A percentile compares a stretch with the other conserved stretches of the same genome.
phyloP scores from a whole-genome alignment of 2,888 invertebrate genomes.

The Apomyelois bistriatella region DNA sequence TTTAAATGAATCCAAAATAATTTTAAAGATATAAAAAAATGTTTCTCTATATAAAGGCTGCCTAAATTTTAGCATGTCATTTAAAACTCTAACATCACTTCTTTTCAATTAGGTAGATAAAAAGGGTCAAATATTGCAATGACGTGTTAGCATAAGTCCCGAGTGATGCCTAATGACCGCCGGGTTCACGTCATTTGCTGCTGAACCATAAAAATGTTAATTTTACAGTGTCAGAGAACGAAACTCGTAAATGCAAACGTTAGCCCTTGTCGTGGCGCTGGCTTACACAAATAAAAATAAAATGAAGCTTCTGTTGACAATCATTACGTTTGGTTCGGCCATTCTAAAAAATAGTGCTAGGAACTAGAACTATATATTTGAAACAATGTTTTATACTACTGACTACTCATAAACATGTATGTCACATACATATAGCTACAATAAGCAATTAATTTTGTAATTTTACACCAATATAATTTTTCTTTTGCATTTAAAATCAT shows the following conservation, averaged over 20 bases:
- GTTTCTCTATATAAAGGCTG: no score
- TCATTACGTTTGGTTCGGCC: not conserved
- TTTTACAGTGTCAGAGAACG: constrained; percentile 44
- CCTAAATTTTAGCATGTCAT: no score
- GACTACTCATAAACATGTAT: no score
- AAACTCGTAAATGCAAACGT: constrained; percentile 47
- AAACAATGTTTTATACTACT: no score
- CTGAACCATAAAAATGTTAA: constrained; percentile 63
- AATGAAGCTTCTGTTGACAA: not conserved
- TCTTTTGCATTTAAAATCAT: no score
- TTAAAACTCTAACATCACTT: not conserved
- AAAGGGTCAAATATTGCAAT: constrained; percentile 41
- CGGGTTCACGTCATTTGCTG: constrained; percentile 48
- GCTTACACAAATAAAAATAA: constrained; percentile 3
- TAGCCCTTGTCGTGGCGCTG: constrained; percentile 1
- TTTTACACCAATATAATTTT: no score
- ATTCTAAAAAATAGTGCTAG: no score
- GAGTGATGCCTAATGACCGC: constrained; percentile 49
- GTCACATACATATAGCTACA: no score
- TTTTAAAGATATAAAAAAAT: no score
- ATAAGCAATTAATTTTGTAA: no score
- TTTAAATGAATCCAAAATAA: no score
- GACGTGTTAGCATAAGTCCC: constrained; percentile 34
- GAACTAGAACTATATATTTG: no score
- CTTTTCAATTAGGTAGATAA: constrained; percentile 21